These are phyloP conservation scores for Mallotus villosus DNA, from an alignment of 2,797 vertebrate species.

Conservation along the genomic window DNA sequence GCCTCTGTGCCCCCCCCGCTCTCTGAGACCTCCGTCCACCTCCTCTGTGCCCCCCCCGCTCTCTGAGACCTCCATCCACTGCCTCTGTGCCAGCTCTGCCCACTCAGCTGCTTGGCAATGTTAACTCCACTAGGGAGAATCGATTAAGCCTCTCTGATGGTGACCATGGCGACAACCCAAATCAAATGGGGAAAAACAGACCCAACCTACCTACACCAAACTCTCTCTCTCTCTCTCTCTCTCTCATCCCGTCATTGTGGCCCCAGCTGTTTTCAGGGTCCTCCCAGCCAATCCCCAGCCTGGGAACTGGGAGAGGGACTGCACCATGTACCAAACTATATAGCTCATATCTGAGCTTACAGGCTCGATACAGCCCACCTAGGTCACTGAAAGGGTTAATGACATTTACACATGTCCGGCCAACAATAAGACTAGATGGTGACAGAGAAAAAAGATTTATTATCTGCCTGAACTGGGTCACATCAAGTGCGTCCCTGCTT, in stretches of 20 bases:
- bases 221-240: no score
- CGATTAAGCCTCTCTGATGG: slow-evolving; percentile 29
- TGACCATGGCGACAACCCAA: slow-evolving; percentile 38
- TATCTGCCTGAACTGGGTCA: slow-evolving; percentile 20
- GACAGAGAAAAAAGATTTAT: slow-evolving; percentile 16
- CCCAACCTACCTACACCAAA: slow-evolving; percentile 5
- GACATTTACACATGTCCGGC: not conserved
- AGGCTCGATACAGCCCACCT: not conserved
- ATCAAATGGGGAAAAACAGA: slow-evolving; percentile 36
- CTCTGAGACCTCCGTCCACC: slow-evolving; percentile 33
- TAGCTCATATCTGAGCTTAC: not conserved
- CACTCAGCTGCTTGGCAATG: slow-evolving; percentile 47
- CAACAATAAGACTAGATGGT: not conserved
- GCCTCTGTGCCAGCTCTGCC: slow-evolving; percentile 32
- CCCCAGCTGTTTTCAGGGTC: slow-evolving; percentile 11
- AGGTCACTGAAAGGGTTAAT: not conserved
- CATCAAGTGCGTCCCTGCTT: slow-evolving; percentile 12
- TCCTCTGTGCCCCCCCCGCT: slow-evolving; percentile 29
- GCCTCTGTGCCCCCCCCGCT: slow-evolving; percentile 30
- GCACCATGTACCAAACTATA: not conserved
- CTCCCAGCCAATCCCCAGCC: slow-evolving; percentile 13
- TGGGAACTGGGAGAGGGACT: not conserved
- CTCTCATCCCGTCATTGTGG: slow-evolving; percentile 40
- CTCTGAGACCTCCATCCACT: slow-evolving; percentile 34
- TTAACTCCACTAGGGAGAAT: slow-evolving; percentile 45